A percentile compares a stretch with the other conserved stretches of the same genome.
These are phyloP conservation scores for Phymorhynchus buccinoides DNA, from an alignment of 1,140 invertebrate genomes.

Conservation along the genomic window DNA sequence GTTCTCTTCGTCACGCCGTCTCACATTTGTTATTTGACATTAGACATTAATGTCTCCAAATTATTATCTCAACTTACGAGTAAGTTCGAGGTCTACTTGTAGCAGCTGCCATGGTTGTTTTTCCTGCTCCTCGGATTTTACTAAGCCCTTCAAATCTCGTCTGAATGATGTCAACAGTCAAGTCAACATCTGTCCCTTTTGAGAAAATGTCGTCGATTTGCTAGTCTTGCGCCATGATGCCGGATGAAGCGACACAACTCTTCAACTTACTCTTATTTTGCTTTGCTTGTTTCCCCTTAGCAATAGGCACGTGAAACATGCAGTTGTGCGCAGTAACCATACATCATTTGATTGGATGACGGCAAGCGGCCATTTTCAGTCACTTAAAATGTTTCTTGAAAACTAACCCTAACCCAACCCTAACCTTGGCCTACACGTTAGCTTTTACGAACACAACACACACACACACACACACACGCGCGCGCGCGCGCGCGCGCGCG, in stretches of 20 bases:
- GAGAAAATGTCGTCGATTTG: no score
- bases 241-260: not conserved
- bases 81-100: slow-evolving; percentile 24
- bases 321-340: no score
- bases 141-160: not conserved
- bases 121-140: not conserved
- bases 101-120: slow-evolving; percentile 7
- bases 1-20: not conserved
- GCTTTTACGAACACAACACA: no score
- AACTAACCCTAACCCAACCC: not conserved
- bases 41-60: not conserved
- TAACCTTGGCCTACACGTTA: no score
- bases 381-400: no score
- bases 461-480: no score
- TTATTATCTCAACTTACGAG: slow-evolving; percentile 27
- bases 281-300: not conserved
- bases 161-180: not conserved
- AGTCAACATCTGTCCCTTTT: not conserved
- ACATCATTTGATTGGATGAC: no score
- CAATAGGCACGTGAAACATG: not conserved
- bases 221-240: slow-evolving; percentile 33
- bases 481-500: no score
- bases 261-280: not conserved
- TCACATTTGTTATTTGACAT: not conserved
- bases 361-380: no score